Percentiles rank a stretch among this genome's conserved stretches.
phyloP scores from a whole-genome alignment of 2,113 vertebrate species.

The Coreoperca whiteheadi region DNA sequence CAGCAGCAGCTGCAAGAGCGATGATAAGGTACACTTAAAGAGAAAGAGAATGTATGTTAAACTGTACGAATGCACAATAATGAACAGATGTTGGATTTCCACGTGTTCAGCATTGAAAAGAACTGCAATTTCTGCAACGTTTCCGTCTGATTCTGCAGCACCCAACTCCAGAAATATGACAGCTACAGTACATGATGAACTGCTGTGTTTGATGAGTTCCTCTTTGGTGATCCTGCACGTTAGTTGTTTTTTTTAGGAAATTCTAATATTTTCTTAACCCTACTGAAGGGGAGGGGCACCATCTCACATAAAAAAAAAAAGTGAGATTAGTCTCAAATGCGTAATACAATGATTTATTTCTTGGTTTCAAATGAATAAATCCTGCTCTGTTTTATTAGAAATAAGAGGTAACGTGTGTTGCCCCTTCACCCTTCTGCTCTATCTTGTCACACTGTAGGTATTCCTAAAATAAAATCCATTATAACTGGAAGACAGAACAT shows the following conservation, averaged over 20 bases:
- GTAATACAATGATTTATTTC: background rate
- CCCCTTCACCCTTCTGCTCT: background rate
- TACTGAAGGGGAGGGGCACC: slow-evolving; percentile 1
- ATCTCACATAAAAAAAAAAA: background rate
- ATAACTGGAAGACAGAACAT: slow-evolving; percentile 75
- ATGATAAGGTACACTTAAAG: background rate
- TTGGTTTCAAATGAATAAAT: slow-evolving; percentile 4
- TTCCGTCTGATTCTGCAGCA: slow-evolving; percentile 28
- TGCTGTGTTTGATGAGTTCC: slow-evolving; percentile 9
- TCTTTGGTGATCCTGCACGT: slow-evolving; percentile 50
- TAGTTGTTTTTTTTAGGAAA: background rate
- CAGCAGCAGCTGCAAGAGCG: slow-evolving; percentile 9
- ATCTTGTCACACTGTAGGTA: slow-evolving; percentile 22
- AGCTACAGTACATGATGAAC: slow-evolving; percentile 34
- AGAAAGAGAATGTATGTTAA: background rate
- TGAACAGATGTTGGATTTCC: background rate
- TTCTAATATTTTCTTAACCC: background rate
- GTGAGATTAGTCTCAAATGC: slow-evolving; percentile 10
- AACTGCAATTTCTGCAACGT: slow-evolving; percentile 11
- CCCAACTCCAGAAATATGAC: background rate
- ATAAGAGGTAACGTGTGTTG: slow-evolving; percentile 13
- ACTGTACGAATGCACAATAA: background rate
- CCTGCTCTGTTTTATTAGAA: background rate
- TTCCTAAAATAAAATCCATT: slow-evolving; percentile 27
- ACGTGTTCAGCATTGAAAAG: background rate